Evolutionary conservation across 2,888 invertebrate species (phyloP), one percentile per base, ranked within the genome.

Genomic region (Leptinotarsa juncta): DNA sequence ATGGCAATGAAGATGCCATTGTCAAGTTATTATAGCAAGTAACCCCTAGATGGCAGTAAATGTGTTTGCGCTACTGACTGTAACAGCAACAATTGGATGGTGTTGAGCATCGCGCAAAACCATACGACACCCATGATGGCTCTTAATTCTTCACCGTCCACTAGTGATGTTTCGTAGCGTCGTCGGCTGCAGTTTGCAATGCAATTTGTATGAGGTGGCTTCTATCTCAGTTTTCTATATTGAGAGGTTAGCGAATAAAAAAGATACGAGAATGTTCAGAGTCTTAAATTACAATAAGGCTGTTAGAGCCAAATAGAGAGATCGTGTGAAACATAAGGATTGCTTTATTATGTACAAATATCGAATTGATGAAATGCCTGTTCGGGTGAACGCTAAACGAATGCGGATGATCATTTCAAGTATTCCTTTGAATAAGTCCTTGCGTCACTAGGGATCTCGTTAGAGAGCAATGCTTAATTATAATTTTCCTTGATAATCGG

Each of bases 1-100:
- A 81, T 82, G 80, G 80, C 81, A 77, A 82, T 83, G 80, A 82
- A 83, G 82, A 83, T 82, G 80, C 83, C 82, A 78, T 80, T 77
- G 80, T 81, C 80, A 78, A 82, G 79, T 81, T 81, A 81, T 83
- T 80, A 80, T 79, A 79, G 79, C 77, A 74, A 75, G 77, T 78
- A 69, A 66, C 70, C 80, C 82, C 78, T 79, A 81, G 78, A 82
- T 78, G 79, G 82, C 78, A 79, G 76, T 71, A 73, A 78, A 82
- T 80, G 77, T 78, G 79, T 82, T 81, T 72, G 72, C 79, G 77
- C 76, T 78, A 12, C 26, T 3, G 42, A 10, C 12, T 3, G 0
- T 32, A 4, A n/a, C 12, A 62, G 62, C n/a, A 2, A 62, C 42
- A 16, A n/a, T n/a, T n/a, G 62, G 62, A 62, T 42, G 42, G 62